phyloP scores from a whole-genome alignment of 2,797 vertebrate species.

The Balearica regulorum region DNA sequence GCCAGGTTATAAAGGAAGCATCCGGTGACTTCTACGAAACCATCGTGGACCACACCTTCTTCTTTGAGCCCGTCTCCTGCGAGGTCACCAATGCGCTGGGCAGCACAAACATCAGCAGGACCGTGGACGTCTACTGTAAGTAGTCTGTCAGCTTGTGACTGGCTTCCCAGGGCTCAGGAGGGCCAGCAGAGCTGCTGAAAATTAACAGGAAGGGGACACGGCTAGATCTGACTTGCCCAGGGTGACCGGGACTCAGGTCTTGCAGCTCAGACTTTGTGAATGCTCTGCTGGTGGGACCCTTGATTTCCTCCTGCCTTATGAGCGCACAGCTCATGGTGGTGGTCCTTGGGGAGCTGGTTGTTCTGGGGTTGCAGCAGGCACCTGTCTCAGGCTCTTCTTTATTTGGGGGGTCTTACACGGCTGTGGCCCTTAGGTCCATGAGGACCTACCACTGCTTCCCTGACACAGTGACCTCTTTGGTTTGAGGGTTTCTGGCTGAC shows the following conservation, averaged over 20 bases:
- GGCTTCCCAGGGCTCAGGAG: neutral
- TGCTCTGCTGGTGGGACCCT: rapidly evolving
- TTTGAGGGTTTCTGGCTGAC: neutral
- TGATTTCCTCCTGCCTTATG: neutral
- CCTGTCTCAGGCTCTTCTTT: neutral
- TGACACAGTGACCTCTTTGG: neutral
- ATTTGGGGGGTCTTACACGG: neutral
- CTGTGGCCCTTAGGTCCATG: neutral
- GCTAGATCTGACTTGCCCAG: neutral
- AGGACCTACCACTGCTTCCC: neutral
- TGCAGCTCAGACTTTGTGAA: neutral
- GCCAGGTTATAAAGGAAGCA: conserved; percentile 91
- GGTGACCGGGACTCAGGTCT: neutral
- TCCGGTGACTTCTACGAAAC: conserved; percentile 91
- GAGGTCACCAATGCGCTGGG: conserved; percentile 95
- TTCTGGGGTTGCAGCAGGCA: neutral
- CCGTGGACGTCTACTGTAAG: conserved; percentile 98
- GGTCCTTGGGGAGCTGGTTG: neutral
- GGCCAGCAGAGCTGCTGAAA: neutral
- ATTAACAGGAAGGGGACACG: rapidly evolving
- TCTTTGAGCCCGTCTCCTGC: conserved; percentile 93
- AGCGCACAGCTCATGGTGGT: rapidly evolving
- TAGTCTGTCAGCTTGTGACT: neutral
- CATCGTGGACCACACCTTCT: conserved; percentile 94
- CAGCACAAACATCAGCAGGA: conserved; percentile 96